Evolutionary conservation across 2,797 vertebrate species (phyloP), one percentile per base, ranked within the genome.

Genomic region (Nyctibius grandis): DNA sequence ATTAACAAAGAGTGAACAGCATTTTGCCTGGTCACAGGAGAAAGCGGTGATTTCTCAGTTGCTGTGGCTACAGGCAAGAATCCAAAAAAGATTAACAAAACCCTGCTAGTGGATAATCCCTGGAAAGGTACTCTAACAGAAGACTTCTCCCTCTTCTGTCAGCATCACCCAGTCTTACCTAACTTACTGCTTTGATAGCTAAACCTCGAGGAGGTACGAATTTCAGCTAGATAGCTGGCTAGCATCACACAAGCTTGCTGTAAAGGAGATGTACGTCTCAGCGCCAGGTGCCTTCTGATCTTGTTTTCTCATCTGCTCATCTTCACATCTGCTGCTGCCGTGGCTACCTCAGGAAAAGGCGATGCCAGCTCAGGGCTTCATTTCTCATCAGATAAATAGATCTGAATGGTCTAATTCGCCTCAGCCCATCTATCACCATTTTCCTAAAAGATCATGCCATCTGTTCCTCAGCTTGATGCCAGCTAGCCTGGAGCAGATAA

Each of bases 31-130:
- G 72, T 60, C 60, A 60, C 26, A 47, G 68, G 72, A 87, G 51
- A 67, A 89, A 94, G 51, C 0, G 0, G 10, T 77, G 45, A 56
- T 64, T 86, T 81, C 45, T 79, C 59, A 79, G 91, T 89, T 95
- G 68, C 92, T 83, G 82, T 80, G 64, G 68, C 82, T 91, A 78
- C 79, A 57, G 92, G 82, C 78, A 88, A 59, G 61, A 89, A 80
- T 88, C 82, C 82, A 94, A 64, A 88, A 91, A 79, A 92, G 68
- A 92, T 94, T 85, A 89, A 51, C 64, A 72, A 89, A 94, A 91
- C 60, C 51, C 60, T 77, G 33, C 70, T 79, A 80, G 60, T 11
- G 34, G 36, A 64, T 91, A 95, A 85, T 93, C 93, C 85, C 91
- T 93, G 56, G 75, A 93, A 95, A 95, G 64, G 85, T 91, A 48